Base-by-base conservation (phyloP, 2,888 invertebrate species). In the Callimorpha dominula region DNA sequence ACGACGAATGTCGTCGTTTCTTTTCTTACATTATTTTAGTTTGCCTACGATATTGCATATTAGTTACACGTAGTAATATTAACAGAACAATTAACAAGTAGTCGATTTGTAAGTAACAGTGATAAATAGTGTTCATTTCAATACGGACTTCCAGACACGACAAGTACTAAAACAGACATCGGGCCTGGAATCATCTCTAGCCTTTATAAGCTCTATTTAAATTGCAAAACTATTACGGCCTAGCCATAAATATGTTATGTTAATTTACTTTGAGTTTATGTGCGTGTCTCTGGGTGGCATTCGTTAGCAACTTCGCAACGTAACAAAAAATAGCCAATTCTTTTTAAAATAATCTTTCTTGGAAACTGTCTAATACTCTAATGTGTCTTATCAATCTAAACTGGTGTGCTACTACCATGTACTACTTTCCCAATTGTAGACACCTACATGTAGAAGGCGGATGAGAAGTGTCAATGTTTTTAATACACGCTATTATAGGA, bases 391-490 rank as follows among this genome's bases (percentile, higher is more conserved):
- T 78, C 68, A 77, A 77, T 81, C 65, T 70, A 52, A 73, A 70
- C 71, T 74, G 65, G 71, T 71, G 77, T 73, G 72, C 76, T 74
- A 77, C 70, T 79, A 64, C 54, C 66, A 69, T 20, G 73, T 76
- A 73, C 76, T 78, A 79, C 75, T 83, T 81, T 73, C 57, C 60
- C n/a, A 73, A 74, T 71, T 70, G 52, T 20, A 66, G 54, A 74
- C 75, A 74, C 80, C 73, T 78, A 77, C 79, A 73, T 71, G 68
- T 31, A 31, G 31, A 31, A 31, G 31, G 31, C 31, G 31, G 31
- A 31, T 31, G 31, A 67, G 54, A 64, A 68, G 54, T 31, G 20
- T 60, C n/a, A 11, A 11, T 60, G 66, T 57, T 42, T 73, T 70
- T 65, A 52, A 74, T 65, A 66, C 17, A 49, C 46, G n/a, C 68